A percentile compares a stretch with the other conserved stretches of the same genome.
phyloP scores from a whole-genome alignment of 2,113 vertebrate species.

The Dolichallabes microphthalmus region DNA sequence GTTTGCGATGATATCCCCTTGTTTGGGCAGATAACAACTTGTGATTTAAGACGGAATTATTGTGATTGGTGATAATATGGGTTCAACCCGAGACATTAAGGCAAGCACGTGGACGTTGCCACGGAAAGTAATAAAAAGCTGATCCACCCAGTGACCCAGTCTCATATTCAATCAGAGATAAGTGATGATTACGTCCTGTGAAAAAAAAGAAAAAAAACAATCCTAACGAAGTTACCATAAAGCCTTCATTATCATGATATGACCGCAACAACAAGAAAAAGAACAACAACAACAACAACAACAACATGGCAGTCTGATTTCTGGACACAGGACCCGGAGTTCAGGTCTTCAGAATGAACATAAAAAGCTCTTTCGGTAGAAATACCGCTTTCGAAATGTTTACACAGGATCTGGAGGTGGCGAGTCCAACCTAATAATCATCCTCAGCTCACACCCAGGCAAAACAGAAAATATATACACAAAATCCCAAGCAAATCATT shows the following conservation, averaged over 20 bases:
- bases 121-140: constrained; percentile 14
- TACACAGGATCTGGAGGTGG: neutral
- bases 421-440: constrained; percentile 5
- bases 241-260: neutral
- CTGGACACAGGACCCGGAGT: neutral
- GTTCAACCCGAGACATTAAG: neutral
- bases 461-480: constrained; percentile 13
- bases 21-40: constrained; percentile 44
- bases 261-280: too few species aligned
- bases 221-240: neutral
- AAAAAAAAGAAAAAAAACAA: neutral
- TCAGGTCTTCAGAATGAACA: neutral
- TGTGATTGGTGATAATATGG: constrained; percentile 25
- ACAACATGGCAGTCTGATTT: neutral
- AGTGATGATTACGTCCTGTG: neutral
- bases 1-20: constrained; percentile 40
- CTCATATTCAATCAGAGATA: neutral
- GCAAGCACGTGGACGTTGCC: neutral
- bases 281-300: too few species aligned
- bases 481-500: constrained; percentile 46
- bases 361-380: neutral
- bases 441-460: constrained; percentile 6
- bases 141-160: constrained; percentile 4
- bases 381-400: neutral
- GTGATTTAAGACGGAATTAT: constrained; percentile 44